A percentile compares a stretch with the other conserved stretches of the same genome.
phyloP scores from a whole-genome alignment of 2,888 invertebrate genomes.

The Ophraella communa region DNA sequence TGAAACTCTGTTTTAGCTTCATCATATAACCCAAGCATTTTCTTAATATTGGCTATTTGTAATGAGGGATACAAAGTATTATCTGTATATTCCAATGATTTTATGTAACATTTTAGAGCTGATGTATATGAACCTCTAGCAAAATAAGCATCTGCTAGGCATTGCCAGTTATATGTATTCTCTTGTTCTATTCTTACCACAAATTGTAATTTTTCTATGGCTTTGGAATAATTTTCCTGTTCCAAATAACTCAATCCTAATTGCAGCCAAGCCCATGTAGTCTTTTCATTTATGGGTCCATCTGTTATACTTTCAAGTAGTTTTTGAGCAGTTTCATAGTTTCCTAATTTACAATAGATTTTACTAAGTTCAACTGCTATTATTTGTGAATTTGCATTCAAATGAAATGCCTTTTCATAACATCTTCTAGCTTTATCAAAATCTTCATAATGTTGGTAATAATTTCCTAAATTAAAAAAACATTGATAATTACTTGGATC shows the following conservation, averaged over 20 bases:
- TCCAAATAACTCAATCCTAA: constrained; percentile 82
- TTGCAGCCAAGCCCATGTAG: constrained; percentile 82
- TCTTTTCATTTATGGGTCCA: constrained; percentile 54
- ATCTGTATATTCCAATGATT: constrained; percentile 72
- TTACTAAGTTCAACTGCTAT: constrained; percentile 79
- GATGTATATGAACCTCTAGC: constrained; percentile 89
- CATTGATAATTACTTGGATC: constrained; percentile 77
- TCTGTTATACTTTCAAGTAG: constrained; percentile 65
- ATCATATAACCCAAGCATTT: constrained; percentile 71
- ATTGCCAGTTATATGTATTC: constrained; percentile 82
- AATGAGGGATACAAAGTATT: constrained; percentile 73
- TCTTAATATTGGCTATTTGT: constrained; percentile 78
- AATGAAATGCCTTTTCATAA: constrained; percentile 81
- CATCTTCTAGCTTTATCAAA: constrained; percentile 80
- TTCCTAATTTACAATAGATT: constrained; percentile 71
- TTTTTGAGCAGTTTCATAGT: constrained; percentile 70
- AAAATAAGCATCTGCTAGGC: constrained; percentile 88
- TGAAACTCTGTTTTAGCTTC: constrained; percentile 77
- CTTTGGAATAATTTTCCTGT: constrained; percentile 73
- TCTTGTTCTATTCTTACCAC: constrained; percentile 72
- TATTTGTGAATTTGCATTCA: constrained; percentile 71
- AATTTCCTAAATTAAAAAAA: constrained; percentile 78
- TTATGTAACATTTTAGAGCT: constrained; percentile 85
- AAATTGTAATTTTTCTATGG: constrained; percentile 77
- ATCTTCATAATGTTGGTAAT: constrained; percentile 72